Conservation (phyloP, 2,113 vertebrate species). For the Leptobrachium leishanense region DNA sequence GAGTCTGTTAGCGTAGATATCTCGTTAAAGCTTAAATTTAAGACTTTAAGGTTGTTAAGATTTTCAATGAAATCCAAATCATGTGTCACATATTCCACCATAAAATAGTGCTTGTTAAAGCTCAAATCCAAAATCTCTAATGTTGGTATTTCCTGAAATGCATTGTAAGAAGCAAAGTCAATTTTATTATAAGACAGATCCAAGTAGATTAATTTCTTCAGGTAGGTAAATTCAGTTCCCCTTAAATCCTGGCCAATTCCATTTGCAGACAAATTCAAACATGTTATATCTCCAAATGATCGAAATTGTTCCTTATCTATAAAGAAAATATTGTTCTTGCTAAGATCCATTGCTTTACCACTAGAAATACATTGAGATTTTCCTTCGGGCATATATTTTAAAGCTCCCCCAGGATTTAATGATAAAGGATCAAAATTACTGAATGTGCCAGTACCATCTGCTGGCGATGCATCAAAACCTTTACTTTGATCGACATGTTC, state of each 20-base stretch:
- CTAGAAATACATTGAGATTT: constrained; percentile 65
- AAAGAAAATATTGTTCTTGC: constrained; percentile 76
- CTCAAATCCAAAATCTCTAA: constrained; percentile 72
- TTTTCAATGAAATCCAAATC: constrained; percentile 69
- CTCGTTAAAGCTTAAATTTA: constrained; percentile 66
- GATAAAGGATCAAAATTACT: constrained; percentile 4
- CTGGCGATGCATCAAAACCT: neutral
- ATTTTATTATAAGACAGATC: constrained; percentile 67
- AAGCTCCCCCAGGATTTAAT: constrained; percentile 41
- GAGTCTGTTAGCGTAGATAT: constrained; percentile 75
- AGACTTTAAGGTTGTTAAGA: constrained; percentile 61
- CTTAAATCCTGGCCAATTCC: constrained; percentile 63
- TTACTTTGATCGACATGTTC: constrained; percentile 1
- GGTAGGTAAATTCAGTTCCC: constrained; percentile 63
- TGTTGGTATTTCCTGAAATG: constrained; percentile 62
- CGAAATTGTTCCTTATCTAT: constrained; percentile 68
- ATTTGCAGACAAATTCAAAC: constrained; percentile 78
- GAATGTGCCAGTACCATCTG: neutral
- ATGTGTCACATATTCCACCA: constrained; percentile 66
- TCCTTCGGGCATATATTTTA: constrained; percentile 45
- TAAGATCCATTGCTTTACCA: constrained; percentile 73
- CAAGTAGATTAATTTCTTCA: constrained; percentile 68
- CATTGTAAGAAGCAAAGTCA: constrained; percentile 61
- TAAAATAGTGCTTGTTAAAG: constrained; percentile 75
- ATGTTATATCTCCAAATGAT: constrained; percentile 64